A percentile compares a stretch with the other conserved stretches of the same genome.
These are phyloP conservation scores for Scomber scombrus DNA, from an alignment of 2,113 vertebrate species.

Conservation along the genomic window DNA sequence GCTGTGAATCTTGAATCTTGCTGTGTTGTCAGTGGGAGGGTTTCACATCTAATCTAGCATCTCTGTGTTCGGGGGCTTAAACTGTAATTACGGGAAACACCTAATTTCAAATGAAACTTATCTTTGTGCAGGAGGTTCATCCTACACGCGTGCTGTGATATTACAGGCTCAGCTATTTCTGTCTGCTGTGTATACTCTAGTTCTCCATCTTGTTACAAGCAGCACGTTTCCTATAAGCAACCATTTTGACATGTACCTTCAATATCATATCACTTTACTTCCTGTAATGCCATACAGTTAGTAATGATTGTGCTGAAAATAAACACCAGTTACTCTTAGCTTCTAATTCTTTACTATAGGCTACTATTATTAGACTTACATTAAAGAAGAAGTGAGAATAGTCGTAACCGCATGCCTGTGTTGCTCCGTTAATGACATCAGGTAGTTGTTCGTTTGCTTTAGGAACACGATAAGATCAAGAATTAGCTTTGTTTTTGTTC, in stretches of 20 bases:
- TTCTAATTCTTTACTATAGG: background rate
- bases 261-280: background rate
- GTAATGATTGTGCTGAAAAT: background rate
- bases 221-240: background rate
- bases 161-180: background rate
- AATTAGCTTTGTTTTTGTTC: too few species aligned
- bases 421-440: too few species aligned
- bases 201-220: background rate
- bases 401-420: background rate
- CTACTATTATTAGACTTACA: background rate
- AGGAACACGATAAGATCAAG: too few species aligned
- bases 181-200: background rate
- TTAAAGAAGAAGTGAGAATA: background rate
- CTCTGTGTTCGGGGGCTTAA: background rate
- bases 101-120: background rate
- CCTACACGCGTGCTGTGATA: background rate
- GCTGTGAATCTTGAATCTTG: slow-evolving; percentile 19
- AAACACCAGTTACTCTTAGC: background rate
- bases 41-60: background rate
- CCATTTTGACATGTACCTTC: background rate
- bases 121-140: background rate
- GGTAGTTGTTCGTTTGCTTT: too few species aligned
- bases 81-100: background rate
- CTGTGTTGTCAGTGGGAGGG: slow-evolving; percentile 18
- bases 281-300: background rate